Percentiles rank a stretch among this genome's conserved stretches.
Conservation (phyloP, 1,140 invertebrate genomes). For the Aradophagus sp. region DNA sequence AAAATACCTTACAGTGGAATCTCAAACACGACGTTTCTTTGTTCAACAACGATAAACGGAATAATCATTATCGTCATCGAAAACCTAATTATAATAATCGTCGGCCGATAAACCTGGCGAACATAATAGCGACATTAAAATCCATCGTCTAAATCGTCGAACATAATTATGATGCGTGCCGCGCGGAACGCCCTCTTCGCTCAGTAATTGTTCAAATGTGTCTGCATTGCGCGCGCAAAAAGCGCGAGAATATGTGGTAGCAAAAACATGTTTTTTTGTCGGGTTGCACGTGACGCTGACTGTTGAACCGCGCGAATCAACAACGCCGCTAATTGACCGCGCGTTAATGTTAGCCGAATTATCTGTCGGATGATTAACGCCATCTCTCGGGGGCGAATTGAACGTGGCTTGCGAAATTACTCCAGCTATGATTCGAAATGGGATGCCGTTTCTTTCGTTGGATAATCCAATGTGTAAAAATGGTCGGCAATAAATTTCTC, state of each 20-base stretch:
- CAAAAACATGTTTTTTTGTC: slow-evolving; percentile 20
- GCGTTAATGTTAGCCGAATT: slow-evolving; percentile 31
- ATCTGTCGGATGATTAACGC: slow-evolving; percentile 27
- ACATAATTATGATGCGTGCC: no score
- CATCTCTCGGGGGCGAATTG: slow-evolving; percentile 13
- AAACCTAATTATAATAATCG: no score
- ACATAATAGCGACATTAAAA: no score
- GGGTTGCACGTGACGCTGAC: slow-evolving; percentile 7
- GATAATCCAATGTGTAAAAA: slow-evolving; percentile 61
- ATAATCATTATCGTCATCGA: no score
- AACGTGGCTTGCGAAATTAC: slow-evolving; percentile 23
- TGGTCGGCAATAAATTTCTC: slow-evolving; percentile 60
- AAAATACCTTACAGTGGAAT: no score
- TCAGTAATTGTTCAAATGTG: not conserved
- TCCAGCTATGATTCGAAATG: slow-evolving; percentile 50
- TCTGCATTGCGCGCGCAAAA: not conserved
- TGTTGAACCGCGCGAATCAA: slow-evolving; percentile 10
- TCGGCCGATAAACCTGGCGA: no score
- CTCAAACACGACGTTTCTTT: no score
- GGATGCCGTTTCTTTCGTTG: slow-evolving; percentile 41
- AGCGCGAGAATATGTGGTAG: not conserved
- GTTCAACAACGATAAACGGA: no score
- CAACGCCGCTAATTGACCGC: slow-evolving; percentile 42
- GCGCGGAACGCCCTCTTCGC: no score
- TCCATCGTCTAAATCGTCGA: no score